Percentiles rank a stretch among this genome's conserved stretches.
Evolutionary conservation across 2,888 invertebrate genomes (phyloP).

Genomic region (Tiphia femorata): DNA sequence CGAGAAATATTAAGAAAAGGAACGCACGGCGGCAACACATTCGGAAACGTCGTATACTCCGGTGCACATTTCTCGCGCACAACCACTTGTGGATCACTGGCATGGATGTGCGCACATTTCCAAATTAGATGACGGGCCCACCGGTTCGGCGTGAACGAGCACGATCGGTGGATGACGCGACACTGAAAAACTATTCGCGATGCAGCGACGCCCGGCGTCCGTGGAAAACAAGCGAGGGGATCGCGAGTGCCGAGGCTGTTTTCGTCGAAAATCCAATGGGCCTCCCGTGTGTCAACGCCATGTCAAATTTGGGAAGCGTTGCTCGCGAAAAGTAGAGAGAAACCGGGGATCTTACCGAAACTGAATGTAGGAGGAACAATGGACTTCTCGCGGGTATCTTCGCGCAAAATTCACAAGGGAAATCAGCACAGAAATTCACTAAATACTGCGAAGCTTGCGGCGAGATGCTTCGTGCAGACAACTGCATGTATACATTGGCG

Average conservation of each 20-base stretch:
- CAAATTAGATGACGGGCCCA: background rate
- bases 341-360: constrained; percentile 46
- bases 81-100: constrained; percentile 63
- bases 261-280: constrained; percentile 23
- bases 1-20: no score
- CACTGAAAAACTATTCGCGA: background rate
- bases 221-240: background rate
- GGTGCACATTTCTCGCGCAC: constrained; percentile 20
- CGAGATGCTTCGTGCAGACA: constrained; percentile 56
- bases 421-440: constrained; percentile 39
- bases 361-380: constrained; percentile 25
- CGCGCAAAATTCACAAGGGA: constrained; percentile 29
- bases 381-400: constrained; percentile 15
- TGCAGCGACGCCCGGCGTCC: background rate
- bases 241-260: constrained; percentile 4
- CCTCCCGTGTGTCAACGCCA: constrained; percentile 48
- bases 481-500: constrained; percentile 59
- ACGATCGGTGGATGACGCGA: no score
- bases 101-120: constrained; percentile 10
- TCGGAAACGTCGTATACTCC: background rate
- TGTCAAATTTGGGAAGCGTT: constrained; percentile 46
- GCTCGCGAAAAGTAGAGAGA: constrained; percentile 42
- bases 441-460: constrained; percentile 44
- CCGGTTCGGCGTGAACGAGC: background rate
- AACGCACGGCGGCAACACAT: no score